Base-by-base conservation (phyloP, 1,140 invertebrate species). In the Apis cerana region DNA sequence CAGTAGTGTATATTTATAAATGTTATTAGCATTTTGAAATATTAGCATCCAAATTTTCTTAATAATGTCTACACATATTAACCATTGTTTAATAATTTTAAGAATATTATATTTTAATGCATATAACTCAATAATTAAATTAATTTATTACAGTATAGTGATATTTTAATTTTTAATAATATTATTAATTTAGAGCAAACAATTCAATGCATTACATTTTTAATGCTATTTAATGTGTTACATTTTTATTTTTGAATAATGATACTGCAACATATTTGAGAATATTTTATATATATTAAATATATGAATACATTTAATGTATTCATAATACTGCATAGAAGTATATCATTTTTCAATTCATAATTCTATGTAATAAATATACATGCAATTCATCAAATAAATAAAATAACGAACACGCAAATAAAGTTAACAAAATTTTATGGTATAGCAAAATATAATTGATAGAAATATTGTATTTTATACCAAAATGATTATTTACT, bases 391-490 rank as follows among this genome's bases (percentile, higher is more conserved):
- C 9, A 50, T 75, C n/a, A 17, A 13, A 59, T 56, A 81, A 75
- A 67, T 62, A 80, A 62, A 43, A 69, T 62, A 72, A 54, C 43
- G 27, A 9, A 72, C 17, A 72, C 5, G 50, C 64, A 80, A 72
- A 52, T 62, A 79, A 79, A 71, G 48, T 71, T 79, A 71, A 80
- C 11, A 72, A 80, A 33, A 17, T 80, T 15, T 70, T 62, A 71
- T 58, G 21, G 21, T 65, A 65, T 67, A 64, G 52, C 15, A 70
- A 72, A 80, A 54, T 72, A 71, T 43, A n/a, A 72, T 74, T 52
- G 33, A 56, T 64, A 80, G 19, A 68, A 61, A 17, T 77, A 74
- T 74, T 70, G 74, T 72, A 79, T 71, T 74, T 80, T 68, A 72
- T 83, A 65, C 54, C 62, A 54, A 75, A 81, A 69, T 68, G 15